These are phyloP conservation scores for Nasonia longicornis DNA, from an alignment of 1,140 invertebrate genomes.

Conservation along the genomic window DNA sequence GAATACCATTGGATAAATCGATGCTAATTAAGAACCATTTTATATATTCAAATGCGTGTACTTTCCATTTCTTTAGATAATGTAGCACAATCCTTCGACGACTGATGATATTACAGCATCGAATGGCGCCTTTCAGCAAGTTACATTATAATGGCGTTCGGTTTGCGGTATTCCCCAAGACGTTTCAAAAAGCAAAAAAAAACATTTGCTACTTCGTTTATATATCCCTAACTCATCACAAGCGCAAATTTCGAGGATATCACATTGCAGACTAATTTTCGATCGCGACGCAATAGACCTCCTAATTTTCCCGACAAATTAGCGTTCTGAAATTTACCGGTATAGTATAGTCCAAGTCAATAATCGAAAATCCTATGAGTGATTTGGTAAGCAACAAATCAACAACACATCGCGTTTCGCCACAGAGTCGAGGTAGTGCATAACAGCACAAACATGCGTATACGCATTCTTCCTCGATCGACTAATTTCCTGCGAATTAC, in stretches of 20 bases:
- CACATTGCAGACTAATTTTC: too few species aligned
- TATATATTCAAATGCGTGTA: neutral
- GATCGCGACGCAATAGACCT: neutral
- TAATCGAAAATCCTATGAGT: neutral
- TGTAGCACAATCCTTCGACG: neutral
- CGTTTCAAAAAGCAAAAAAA: too few species aligned
- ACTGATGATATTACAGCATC: neutral
- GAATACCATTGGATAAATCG: too few species aligned
- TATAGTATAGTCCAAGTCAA: too few species aligned
- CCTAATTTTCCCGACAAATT: neutral
- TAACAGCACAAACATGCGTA: neutral
- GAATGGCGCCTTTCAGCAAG: neutral
- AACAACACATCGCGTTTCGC: neutral
- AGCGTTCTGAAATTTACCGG: too few species aligned
- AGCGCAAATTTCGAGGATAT: too few species aligned
- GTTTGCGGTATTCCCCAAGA: neutral
- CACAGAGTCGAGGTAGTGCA: neutral
- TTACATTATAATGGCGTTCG: neutral
- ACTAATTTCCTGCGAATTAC: neutral
- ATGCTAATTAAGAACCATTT: too few species aligned
- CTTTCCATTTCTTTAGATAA: neutral
- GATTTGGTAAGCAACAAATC: neutral
- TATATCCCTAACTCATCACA: too few species aligned
- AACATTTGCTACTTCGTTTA: too few species aligned
- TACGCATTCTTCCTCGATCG: neutral